Evolutionary conservation across 2,113 vertebrate genomes (phyloP), one percentile per base, ranked within the genome.

Genomic region (Diglossa brunneiventris): DNA sequence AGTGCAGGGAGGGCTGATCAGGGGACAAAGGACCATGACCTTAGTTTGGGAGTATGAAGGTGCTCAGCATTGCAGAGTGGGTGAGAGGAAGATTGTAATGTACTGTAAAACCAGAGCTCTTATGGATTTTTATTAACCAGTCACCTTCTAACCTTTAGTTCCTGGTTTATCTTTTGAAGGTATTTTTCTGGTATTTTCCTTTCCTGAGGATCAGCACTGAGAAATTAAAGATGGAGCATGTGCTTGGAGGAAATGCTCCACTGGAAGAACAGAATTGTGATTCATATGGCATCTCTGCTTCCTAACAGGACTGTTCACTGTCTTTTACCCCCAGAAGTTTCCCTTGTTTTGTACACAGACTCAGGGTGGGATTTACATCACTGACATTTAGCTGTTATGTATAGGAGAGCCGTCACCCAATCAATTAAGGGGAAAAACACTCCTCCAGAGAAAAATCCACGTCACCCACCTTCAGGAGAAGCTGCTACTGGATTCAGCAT

Each of bases 1-100:
- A 0, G 44, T 1, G 2, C 27, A 35, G 47, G 0, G 3, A 83
- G 30, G 49, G 16, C 37, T 90, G 27, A 35, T 6, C 42, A 47
- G 42, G 55, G 24, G 4, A 46, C 18, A 33, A 42, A 35, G 31
- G 55, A 73, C 41, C 14, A 10, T 4, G 21, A 16, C 31, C 24
- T 56, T 19, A 31, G 2, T 61, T 63, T 72, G n/a, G 24, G 50
- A 79, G 68, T 63, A 53, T 9, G 50, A 79, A 76, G 6, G 10
- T 73, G 28, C 20, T 76, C 26, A 10, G 22, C 9, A 0, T 6
- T 64, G 22, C 22, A 69, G 55, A 68, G 42, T 37, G 27, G 15
- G n/a, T 63, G 46, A 92, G 50, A 80, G n/a, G 55, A 70, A 70
- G 52, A 50, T 4, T 87, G 24, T 7, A 35, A 72, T 2, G 3